These are phyloP conservation scores for Byasa hedistus DNA, from an alignment of 2,888 invertebrate species.

Conservation along the genomic window DNA sequence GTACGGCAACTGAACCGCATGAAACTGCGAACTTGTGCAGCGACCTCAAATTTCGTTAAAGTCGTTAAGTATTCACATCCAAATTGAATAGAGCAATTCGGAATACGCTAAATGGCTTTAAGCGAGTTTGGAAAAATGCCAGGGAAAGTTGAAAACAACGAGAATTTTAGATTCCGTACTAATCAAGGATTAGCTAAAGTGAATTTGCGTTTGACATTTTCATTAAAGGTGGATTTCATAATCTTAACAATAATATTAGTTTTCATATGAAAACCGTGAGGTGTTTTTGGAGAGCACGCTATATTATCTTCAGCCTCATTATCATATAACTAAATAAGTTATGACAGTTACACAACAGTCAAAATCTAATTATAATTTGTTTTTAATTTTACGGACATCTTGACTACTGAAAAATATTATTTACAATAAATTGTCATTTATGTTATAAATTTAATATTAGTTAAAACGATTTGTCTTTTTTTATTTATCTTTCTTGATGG, in stretches of 20 bases:
- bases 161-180: conserved; percentile 2
- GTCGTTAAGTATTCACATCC: conserved; percentile 9
- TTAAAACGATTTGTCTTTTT: too few relatives aligned
- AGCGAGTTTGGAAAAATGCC: conserved; percentile 5
- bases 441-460: too few relatives aligned
- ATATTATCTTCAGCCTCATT: too few relatives aligned
- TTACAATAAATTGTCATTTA: too few relatives aligned
- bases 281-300: too few relatives aligned
- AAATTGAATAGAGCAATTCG: conserved; percentile 11
- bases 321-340: too few relatives aligned
- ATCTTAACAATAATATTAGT: neutral
- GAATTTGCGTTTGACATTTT: neutral
- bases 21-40: neutral
- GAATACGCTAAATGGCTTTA: conserved; percentile 18
- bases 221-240: neutral
- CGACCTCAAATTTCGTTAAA: conserved; percentile 6
- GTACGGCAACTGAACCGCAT: neutral
- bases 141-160: conserved; percentile 9
- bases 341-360: too few relatives aligned
- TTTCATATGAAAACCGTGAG: too few relatives aligned
- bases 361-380: too few relatives aligned
- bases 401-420: too few relatives aligned
- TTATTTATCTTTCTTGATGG: too few relatives aligned
- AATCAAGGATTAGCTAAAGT: neutral
- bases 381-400: too few relatives aligned